These are phyloP conservation scores for Mastigias papua DNA, from an alignment of 30 jellyfish, hydroid and myxozoan genomes.

Conservation along the genomic window DNA sequence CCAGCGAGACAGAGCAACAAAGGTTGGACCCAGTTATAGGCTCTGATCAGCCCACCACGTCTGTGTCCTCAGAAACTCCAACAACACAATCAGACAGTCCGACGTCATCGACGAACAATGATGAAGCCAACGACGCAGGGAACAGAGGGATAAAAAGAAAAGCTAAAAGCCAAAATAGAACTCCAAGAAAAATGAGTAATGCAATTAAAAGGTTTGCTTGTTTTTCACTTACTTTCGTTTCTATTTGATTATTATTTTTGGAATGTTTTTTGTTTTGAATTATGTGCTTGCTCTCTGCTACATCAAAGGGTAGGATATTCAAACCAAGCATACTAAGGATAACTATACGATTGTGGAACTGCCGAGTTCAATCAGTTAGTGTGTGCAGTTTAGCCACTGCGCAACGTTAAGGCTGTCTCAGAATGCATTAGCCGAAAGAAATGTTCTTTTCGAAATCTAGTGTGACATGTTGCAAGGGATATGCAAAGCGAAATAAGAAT, in stretches of 20 bases:
- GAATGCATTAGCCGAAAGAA: too few relatives aligned
- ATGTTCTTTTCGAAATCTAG: too few relatives aligned
- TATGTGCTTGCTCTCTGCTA: too few relatives aligned
- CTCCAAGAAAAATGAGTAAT: constrained; percentile 73
- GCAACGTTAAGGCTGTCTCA: too few relatives aligned
- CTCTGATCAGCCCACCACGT: constrained; percentile 58
- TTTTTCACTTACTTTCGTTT: too few relatives aligned
- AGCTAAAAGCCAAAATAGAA: constrained; percentile 65
- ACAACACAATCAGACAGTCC: constrained; percentile 57
- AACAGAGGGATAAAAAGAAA: constrained; percentile 72
- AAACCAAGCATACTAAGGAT: too few relatives aligned
- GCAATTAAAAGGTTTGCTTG: constrained; percentile 78
- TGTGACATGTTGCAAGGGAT: too few relatives aligned
- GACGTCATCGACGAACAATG: constrained; percentile 54
- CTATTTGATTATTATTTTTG: neutral
- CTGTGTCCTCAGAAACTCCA: constrained; percentile 54
- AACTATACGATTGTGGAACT: too few relatives aligned
- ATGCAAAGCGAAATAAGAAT: too few relatives aligned
- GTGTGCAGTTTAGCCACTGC: too few relatives aligned
- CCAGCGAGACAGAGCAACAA: constrained; percentile 75
- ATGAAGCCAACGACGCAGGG: constrained; percentile 63
- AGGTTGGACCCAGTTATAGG: constrained; percentile 38
- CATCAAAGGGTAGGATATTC: too few relatives aligned
- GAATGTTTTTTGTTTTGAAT: neutral
- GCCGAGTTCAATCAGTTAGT: too few relatives aligned